Evolutionary conservation across 1,140 invertebrate genomes (phyloP).

Genomic region (Bombyx mori): DNA sequence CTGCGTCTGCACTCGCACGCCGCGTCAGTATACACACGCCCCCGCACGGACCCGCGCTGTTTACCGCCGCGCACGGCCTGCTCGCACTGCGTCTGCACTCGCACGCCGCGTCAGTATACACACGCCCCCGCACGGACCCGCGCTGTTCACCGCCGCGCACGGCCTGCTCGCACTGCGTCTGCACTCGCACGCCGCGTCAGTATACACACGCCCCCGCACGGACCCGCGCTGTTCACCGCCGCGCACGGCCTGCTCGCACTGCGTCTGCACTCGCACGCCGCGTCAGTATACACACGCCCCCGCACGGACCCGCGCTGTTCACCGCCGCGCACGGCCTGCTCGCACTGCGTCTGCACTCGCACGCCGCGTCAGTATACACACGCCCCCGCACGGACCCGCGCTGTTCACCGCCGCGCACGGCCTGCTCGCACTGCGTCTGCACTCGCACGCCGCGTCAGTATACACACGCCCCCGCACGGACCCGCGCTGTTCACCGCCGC

Average conservation of each 20-base stretch:
- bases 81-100: slow-evolving; percentile 54
- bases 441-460: no score
- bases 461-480: slow-evolving; percentile 74
- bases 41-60: slow-evolving; percentile 59
- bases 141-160: slow-evolving; percentile 74
- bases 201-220: no score
- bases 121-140: slow-evolving; percentile 27
- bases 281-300: no score
- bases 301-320: slow-evolving; percentile 67
- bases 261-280: no score
- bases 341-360: slow-evolving; percentile 37
- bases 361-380: no score
- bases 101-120: no score
- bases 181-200: no score
- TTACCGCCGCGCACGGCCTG: slow-evolving; percentile 75
- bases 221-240: slow-evolving; percentile 73
- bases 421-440: slow-evolving; percentile 68
- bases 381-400: slow-evolving; percentile 32
- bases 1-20: slow-evolving; percentile 19
- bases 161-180: slow-evolving; percentile 72
- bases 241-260: slow-evolving; percentile 75
- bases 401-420: slow-evolving; percentile 76
- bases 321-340: slow-evolving; percentile 76
- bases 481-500: slow-evolving; percentile 32
- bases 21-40: background rate